Conservation (phyloP, 2,797 vertebrate species). For the Chlorospingus flavigularis region DNA sequence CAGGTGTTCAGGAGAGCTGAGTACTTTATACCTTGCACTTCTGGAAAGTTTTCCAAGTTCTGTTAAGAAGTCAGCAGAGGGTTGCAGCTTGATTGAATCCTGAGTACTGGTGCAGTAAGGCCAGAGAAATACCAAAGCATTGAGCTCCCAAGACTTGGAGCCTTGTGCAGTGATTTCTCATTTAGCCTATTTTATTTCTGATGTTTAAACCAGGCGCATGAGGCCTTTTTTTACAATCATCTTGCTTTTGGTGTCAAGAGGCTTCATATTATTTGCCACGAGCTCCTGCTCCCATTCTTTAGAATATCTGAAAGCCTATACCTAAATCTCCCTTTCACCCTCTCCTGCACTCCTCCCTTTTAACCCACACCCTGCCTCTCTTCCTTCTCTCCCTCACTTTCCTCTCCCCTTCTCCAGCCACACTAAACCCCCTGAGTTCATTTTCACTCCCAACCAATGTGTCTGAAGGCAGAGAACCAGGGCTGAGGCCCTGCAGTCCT, state of each 20-base stretch:
- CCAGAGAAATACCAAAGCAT: not conserved
- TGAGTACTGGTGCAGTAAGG: not conserved
- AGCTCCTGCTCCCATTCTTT: constrained; percentile 51
- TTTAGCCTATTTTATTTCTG: not conserved
- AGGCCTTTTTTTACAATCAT: constrained; percentile 4
- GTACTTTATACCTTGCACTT: not conserved
- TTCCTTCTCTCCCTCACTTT: constrained; percentile 6
- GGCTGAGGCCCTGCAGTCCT: not conserved
- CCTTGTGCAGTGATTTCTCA: not conserved
- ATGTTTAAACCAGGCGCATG: not conserved
- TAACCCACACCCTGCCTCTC: constrained; percentile 13
- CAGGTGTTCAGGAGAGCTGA: not conserved
- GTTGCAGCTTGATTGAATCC: not conserved
- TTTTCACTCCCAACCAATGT: constrained; percentile 16
- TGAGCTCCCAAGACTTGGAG: not conserved
- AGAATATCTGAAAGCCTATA: constrained; percentile 53
- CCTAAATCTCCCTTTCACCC: constrained; percentile 42
- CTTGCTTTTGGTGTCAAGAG: constrained; percentile 32
- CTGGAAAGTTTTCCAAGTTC: not conserved
- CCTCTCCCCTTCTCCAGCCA: constrained; percentile 47
- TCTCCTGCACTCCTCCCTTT: constrained; percentile 21
- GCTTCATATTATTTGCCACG: constrained; percentile 49
- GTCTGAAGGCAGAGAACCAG: constrained; percentile 44
- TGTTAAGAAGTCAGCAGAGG: not conserved
- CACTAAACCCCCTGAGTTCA: constrained; percentile 31